These are phyloP conservation scores for Meandrina meandrites DNA, from an alignment of 92 coral and sea anemone species.

Conservation along the genomic window DNA sequence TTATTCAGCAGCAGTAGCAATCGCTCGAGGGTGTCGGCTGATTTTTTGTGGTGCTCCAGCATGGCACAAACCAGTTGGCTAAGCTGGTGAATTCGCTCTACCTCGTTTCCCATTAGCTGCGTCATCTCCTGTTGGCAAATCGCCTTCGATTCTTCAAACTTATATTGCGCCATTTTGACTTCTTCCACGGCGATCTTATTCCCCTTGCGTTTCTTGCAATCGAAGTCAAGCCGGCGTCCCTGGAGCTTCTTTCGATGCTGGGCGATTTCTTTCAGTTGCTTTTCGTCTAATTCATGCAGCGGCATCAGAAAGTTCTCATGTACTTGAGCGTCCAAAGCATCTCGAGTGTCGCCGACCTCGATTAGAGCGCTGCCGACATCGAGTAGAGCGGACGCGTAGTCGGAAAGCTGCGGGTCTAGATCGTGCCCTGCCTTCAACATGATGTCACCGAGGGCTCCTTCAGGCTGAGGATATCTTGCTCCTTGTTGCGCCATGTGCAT, in stretches of 20 bases:
- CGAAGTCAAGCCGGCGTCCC: conserved; percentile 81
- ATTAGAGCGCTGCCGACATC: conserved; percentile 81
- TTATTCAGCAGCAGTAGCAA: conserved; percentile 67
- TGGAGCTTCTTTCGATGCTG: conserved; percentile 83
- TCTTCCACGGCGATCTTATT: conserved; percentile 75
- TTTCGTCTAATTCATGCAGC: conserved; percentile 66
- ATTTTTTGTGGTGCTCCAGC: conserved; percentile 83
- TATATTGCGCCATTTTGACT: conserved; percentile 79
- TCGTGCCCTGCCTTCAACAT: conserved; percentile 90
- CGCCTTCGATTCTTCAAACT: conserved; percentile 82
- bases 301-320: conserved; percentile 79
- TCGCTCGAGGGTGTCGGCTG: conserved; percentile 83
- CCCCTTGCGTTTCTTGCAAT: conserved; percentile 88
- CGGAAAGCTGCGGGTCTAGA: conserved; percentile 66
- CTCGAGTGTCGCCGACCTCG: conserved; percentile 76
- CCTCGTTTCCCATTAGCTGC: conserved; percentile 70
- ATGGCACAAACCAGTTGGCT: conserved; percentile 76
- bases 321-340: conserved; percentile 68
- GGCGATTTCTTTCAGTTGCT: conserved; percentile 72
- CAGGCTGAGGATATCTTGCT: conserved; percentile 73
- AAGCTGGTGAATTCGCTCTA: conserved; percentile 81
- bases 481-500: conserved; percentile 78
- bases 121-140: conserved; percentile 72
- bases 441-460: conserved; percentile 78
- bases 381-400: conserved; percentile 83